These are phyloP conservation scores for Vireo altiloquus DNA, from an alignment of 2,113 vertebrate genomes.

Conservation along the genomic window DNA sequence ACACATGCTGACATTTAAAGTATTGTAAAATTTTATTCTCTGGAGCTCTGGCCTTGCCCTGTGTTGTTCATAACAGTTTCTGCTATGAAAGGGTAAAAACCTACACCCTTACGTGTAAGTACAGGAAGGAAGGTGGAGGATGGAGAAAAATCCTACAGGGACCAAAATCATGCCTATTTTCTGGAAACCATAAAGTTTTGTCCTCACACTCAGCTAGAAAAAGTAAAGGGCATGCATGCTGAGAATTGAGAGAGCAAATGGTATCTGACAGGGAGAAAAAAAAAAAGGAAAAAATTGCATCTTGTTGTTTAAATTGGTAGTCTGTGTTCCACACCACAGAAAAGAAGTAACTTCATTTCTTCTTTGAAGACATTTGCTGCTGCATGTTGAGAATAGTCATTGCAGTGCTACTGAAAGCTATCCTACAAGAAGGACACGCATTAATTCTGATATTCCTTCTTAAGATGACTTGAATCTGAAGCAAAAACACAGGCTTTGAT, in stretches of 20 bases:
- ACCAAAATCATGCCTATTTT: background rate
- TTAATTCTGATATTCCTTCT: background rate
- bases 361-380: background rate
- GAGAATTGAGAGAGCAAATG: background rate
- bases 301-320: background rate
- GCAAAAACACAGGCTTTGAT: background rate
- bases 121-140: background rate
- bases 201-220: background rate
- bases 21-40: background rate
- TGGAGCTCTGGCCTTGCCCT: background rate
- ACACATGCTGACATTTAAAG: background rate
- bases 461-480: background rate
- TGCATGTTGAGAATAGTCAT: background rate
- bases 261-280: background rate
- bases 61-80: background rate
- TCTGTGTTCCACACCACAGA: background rate
- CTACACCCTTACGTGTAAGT: background rate
- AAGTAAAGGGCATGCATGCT: background rate
- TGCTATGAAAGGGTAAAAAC: background rate
- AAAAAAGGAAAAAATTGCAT: background rate
- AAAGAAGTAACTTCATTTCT: background rate
- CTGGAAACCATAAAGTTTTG: background rate
- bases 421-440: background rate
- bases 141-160: background rate
- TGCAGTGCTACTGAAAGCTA: background rate